phyloP scores from a whole-genome alignment of 23 tunicate genomes.

The Botrylloides violaceus region DNA sequence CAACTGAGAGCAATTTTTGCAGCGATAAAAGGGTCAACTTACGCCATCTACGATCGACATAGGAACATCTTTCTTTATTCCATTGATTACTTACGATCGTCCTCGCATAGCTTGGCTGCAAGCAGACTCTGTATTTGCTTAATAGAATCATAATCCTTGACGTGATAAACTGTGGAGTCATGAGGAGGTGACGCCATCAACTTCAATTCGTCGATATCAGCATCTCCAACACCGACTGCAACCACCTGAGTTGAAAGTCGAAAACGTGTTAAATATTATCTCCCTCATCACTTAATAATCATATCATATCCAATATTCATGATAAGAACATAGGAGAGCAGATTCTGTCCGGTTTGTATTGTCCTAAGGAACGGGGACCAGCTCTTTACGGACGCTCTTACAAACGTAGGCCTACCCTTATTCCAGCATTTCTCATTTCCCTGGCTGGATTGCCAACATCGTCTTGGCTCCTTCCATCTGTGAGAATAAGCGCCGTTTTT shows the following conservation, averaged over 20 bases:
- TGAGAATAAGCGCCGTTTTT: slow-evolving; percentile 71
- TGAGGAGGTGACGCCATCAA: slow-evolving; percentile 85
- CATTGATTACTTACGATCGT: slow-evolving; percentile 54
- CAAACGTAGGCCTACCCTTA: slow-evolving; percentile 67
- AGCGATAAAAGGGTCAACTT: too few species aligned
- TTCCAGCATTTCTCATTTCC: slow-evolving; percentile 87
- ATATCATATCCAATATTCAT: too few species aligned
- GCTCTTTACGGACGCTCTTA: not conserved
- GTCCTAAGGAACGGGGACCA: not conserved
- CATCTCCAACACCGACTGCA: slow-evolving; percentile 94
- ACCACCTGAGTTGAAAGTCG: slow-evolving; percentile 27
- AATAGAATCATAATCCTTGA: slow-evolving; percentile 73
- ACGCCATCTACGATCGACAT: too few species aligned
- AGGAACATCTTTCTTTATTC: too few species aligned
- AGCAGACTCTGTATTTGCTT: slow-evolving; percentile 62
- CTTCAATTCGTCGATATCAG: slow-evolving; percentile 59
- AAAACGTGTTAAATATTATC: not conserved
- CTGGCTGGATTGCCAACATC: slow-evolving; percentile 88
- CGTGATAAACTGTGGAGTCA: slow-evolving; percentile 70
- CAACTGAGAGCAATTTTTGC: too few species aligned
- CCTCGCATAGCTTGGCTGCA: slow-evolving; percentile 79
- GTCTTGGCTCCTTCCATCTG: slow-evolving; percentile 98
- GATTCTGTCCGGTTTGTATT: too few species aligned
- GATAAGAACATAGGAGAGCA: too few species aligned
- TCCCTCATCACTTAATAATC: too few species aligned